Conservation (phyloP, 2,888 invertebrate species). For the Leptura quadrifasciata region DNA sequence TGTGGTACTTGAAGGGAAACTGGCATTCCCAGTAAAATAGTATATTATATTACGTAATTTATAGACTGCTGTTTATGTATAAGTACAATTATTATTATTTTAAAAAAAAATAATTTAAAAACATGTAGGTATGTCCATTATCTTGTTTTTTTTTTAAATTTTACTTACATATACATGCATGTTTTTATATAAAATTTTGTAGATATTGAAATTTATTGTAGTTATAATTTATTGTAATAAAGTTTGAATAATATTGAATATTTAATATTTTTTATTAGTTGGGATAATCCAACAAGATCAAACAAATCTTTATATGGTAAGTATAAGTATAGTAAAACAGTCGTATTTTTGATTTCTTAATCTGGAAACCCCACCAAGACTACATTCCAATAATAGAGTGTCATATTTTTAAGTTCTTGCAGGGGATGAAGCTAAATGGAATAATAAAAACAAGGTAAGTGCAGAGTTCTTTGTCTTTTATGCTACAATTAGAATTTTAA, state of each 20-base stretch:
- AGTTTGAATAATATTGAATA: conserved; percentile 40
- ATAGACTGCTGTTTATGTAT: conserved; percentile 41
- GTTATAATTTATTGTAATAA: conserved; percentile 46
- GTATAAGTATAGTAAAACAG: too few relatives aligned
- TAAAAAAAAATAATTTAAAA: conserved; percentile 30
- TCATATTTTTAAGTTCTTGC: neutral
- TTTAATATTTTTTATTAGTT: too few relatives aligned
- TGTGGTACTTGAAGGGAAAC: neutral
- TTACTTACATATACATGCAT: conserved; percentile 47
- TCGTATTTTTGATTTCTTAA: neutral
- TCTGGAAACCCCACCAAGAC: neutral
- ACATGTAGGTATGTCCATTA: conserved; percentile 21
- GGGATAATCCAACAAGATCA: neutral
- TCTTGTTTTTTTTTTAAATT: conserved; percentile 45
- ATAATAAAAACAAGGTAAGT: neutral
- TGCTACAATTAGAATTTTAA: too few relatives aligned
- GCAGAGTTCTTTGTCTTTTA: too few relatives aligned
- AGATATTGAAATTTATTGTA: conserved; percentile 48
- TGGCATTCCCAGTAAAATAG: conserved; percentile 2
- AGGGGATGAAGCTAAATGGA: too few relatives aligned
- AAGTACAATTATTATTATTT: conserved; percentile 40
- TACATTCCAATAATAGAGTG: neutral
- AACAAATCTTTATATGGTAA: neutral
- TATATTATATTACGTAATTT: conserved; percentile 37
- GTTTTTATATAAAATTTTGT: conserved; percentile 56